Evolutionary conservation across 2,797 vertebrate species (phyloP).

Genomic region (Galaxias olidus): DNA sequence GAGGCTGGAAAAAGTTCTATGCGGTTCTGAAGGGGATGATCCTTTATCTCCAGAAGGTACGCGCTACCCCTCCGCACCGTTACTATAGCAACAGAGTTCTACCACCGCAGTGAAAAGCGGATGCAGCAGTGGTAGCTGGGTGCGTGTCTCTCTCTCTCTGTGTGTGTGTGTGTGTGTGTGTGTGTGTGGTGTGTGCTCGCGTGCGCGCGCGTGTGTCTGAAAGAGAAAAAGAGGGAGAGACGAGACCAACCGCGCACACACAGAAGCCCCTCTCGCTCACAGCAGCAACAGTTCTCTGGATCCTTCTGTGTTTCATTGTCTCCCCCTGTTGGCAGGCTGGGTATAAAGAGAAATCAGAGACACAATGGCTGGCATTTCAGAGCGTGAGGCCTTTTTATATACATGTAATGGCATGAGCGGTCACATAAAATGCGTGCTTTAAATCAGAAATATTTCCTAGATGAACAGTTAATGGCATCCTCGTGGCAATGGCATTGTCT

Average conservation of each 20-base stretch:
- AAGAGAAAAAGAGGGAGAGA: constrained; percentile 16
- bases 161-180: constrained; percentile 20
- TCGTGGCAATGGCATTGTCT: too few species aligned
- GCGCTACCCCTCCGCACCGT: constrained; percentile 49
- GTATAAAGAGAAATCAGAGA: constrained; percentile 3
- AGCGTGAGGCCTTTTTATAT: not conserved
- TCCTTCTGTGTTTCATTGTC: constrained; percentile 48
- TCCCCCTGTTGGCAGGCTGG: constrained; percentile 60
- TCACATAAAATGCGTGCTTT: too few species aligned
- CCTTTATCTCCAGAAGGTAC: constrained; percentile 96
- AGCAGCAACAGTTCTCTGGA: constrained; percentile 17
- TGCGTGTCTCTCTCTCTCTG: constrained; percentile 14
- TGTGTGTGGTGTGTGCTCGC: constrained; percentile 13
- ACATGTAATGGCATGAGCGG: too few species aligned
- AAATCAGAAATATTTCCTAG: too few species aligned
- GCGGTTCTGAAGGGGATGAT: constrained; percentile 97
- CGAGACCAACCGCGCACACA: constrained; percentile 7
- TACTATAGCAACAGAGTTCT: constrained; percentile 68
- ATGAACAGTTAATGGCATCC: too few species aligned
- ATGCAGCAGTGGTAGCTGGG: constrained; percentile 45
- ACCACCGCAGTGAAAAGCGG: constrained; percentile 45
- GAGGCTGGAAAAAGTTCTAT: constrained; percentile 99
- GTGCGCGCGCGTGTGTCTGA: constrained; percentile 15
- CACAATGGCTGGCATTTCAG: not conserved
- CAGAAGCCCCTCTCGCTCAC: constrained; percentile 5